phyloP scores from a whole-genome alignment of 1,140 invertebrate species.

The Macrosteles quadrilineatus region DNA sequence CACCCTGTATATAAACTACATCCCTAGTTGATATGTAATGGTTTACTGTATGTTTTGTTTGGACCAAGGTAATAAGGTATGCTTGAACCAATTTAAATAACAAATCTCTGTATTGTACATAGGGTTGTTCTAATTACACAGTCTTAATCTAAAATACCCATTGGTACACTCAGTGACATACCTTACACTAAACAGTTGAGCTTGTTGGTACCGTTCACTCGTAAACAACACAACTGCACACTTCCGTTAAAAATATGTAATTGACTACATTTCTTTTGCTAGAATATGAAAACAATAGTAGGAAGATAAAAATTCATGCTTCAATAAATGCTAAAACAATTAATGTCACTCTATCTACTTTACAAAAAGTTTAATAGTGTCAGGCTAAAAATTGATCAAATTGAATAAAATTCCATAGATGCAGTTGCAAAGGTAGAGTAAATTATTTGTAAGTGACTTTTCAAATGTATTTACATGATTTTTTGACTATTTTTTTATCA shows the following conservation, averaged over 20 bases:
- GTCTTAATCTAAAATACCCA: conserved; percentile 18
- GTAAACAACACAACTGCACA: not conserved
- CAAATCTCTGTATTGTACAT: conserved; percentile 22
- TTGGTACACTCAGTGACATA: conserved; percentile 9
- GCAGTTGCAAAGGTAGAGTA: not conserved
- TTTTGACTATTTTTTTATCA: too few species aligned
- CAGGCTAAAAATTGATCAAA: not conserved
- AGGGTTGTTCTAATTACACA: conserved; percentile 11
- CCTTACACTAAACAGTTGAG: conserved; percentile 13
- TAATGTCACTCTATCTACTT: not conserved
- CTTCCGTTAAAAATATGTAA: not conserved
- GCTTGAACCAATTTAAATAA: not conserved
- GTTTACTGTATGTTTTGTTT: too few species aligned
- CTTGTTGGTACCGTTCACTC: conserved; percentile 1
- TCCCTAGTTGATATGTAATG: too few species aligned
- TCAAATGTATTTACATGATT: too few species aligned
- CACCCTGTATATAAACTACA: too few species aligned
- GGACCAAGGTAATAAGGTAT: too few species aligned
- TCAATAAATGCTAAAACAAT: not conserved
- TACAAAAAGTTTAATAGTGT: not conserved
- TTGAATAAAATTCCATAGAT: not conserved
- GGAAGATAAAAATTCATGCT: not conserved
- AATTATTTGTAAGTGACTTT: too few species aligned
- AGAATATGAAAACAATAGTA: not conserved
- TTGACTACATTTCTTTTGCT: not conserved